Base-by-base conservation (phyloP, 2,888 invertebrate genomes). In the Ditula angustiorana region DNA sequence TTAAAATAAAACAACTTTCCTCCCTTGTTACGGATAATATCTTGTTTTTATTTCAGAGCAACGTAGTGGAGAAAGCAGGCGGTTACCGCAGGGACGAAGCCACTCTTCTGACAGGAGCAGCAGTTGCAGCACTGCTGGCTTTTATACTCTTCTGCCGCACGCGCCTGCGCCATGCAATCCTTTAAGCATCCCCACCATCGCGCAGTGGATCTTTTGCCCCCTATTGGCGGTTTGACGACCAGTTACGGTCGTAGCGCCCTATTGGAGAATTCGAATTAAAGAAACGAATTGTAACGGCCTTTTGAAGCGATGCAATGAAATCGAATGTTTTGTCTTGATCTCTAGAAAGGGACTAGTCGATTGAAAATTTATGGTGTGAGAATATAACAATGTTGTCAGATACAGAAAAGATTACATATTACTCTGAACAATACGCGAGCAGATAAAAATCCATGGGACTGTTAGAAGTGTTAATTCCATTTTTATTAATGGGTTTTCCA, bases 1-100 rank as follows among this genome's bases (percentile, higher is more conserved):
- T n/a, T n/a, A n/a, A n/a, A n/a, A n/a, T n/a, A n/a, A n/a, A n/a
- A n/a, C n/a, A n/a, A n/a, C n/a, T n/a, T n/a, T n/a, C n/a, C n/a
- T n/a, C n/a, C n/a, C n/a, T n/a, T n/a, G n/a, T 13, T 8, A 50
- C 5, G n/a, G 7, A 5, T 28, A 19, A 11, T 23, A 16, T 47
- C 30, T 61, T 56, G 37, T 68, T 41, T 35, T 28, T 10, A 47
- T 85, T 85, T 11, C 78, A 92, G 92, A 92, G 92, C 68, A 79
- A 83, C n/a, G 91, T 92, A 2, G 87, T 92, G 24, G 92, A 92
- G 49, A 79, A 87, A 23, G 87, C 90, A 0, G 87, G 89, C 0
- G 91, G 90, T 0, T 71, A 80, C 0, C 78, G 92, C 0, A 82
- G 91, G 61, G 92, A 92, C 21, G 92, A 92, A 8, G 83, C 83